Base-by-base conservation (phyloP, 2,888 invertebrate genomes). In the Eurois occulta region DNA sequence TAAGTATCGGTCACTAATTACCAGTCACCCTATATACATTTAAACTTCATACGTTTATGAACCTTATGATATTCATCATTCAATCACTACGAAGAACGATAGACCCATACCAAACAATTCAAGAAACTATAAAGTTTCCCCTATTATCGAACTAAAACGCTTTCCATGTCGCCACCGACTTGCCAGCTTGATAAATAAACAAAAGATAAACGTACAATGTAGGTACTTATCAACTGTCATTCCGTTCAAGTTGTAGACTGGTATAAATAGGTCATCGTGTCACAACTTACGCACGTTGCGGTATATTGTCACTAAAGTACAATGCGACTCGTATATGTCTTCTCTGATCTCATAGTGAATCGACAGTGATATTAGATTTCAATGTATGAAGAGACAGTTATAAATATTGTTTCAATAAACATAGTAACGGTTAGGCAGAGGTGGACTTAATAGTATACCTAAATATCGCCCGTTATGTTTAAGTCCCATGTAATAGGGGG, bases 241-340 rank as follows among this genome's bases (percentile, higher is more conserved):
- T 41, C 64, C 41, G 66, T 67, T 69, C 65, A 76, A 72, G 77
- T 71, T 52, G 62, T 38, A 46, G 46, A 76, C 72, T 64, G 16
- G 35, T 60, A 60, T 64, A 85, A 76, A 76, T 83, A 72, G 83
- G 85, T 85, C 70, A 81, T 52, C 16, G 72, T 85, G 83, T 75
- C 76, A 83, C 46, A 48, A 71, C 46, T 76, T 73, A 85, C 85
- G 64, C 41, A 72, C 35, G 74, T 24, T 43, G 46, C 24, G 35
- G 16, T 67, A 60, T n/a, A 67, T 28, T 70, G 28, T 78, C 52
- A 35, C 32, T 66, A 60, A 55, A 70, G 70, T 46, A 76, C 38
- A 60, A 70, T 66, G 7, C 55, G 18, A 32, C 28, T 28, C 2
- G 16, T 55, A 0, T n/a, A n/a, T n/a, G n/a, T n/a, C n/a, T n/a